These are phyloP conservation scores for Cynoglossus semilaevis DNA, from an alignment of 2,113 vertebrate genomes.

Conservation along the genomic window DNA sequence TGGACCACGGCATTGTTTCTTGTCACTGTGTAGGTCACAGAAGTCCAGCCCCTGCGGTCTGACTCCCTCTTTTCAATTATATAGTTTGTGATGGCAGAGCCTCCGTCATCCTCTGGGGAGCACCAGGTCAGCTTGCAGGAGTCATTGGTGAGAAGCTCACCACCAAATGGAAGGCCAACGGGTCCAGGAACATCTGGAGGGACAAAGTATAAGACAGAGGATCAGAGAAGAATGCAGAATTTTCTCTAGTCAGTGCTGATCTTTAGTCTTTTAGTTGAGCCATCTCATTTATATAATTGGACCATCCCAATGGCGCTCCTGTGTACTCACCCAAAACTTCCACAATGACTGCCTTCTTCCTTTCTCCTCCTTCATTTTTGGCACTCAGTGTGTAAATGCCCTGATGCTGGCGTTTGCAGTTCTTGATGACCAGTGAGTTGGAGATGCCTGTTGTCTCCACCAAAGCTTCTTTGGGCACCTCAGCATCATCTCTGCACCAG, in stretches of 20 bases:
- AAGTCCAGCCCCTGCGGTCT: conserved; percentile 94
- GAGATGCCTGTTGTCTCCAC: conserved; percentile 94
- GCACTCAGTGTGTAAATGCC: conserved; percentile 92
- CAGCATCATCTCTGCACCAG: conserved; percentile 86
- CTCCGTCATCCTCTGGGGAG: conserved; percentile 94
- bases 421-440: conserved; percentile 93
- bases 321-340: conserved; percentile 90
- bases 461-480: conserved; percentile 87
- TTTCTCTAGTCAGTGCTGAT: no score
- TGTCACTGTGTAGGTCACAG: conserved; percentile 92
- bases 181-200: conserved; percentile 91
- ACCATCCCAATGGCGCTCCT: neutral
- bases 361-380: conserved; percentile 94
- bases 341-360: conserved; percentile 92
- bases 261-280: no score
- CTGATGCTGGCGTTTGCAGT: conserved; percentile 90
- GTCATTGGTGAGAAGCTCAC: conserved; percentile 91
- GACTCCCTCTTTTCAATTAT: conserved; percentile 95
- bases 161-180: conserved; percentile 88
- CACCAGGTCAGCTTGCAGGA: conserved; percentile 97
- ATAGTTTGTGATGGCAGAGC: conserved; percentile 95
- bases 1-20: conserved; percentile 95
- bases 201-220: neutral
- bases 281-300: no score
- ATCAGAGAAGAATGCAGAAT: neutral